These are phyloP conservation scores for Drosophila mojavensis DNA, from an alignment of 1,140 invertebrate genomes.

Conservation along the genomic window DNA sequence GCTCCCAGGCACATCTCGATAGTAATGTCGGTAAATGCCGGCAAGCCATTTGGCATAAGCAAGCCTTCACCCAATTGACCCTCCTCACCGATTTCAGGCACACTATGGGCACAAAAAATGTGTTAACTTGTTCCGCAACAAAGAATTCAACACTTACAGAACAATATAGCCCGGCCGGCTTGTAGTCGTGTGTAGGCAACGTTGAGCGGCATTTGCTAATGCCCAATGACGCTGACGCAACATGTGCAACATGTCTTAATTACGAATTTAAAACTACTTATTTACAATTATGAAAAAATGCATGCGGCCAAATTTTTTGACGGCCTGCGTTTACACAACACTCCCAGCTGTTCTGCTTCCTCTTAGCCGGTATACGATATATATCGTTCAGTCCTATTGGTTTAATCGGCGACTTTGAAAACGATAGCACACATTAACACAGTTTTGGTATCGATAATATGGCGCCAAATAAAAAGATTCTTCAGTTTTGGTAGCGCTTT, in stretches of 20 bases:
- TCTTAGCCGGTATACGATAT: background rate
- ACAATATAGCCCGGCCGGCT: slow-evolving; percentile 74
- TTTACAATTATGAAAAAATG: slow-evolving; percentile 51
- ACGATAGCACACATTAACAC: background rate
- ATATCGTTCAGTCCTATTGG: background rate
- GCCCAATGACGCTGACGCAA: slow-evolving; percentile 52
- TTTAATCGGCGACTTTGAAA: background rate
- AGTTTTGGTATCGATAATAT: background rate
- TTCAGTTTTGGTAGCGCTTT: background rate
- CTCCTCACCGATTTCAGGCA: slow-evolving; percentile 95
- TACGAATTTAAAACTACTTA: slow-evolving; percentile 36
- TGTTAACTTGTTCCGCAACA: background rate
- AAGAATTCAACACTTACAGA: slow-evolving; percentile 62
- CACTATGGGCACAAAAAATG: slow-evolving; percentile 85
- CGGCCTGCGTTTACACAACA: slow-evolving; percentile 68
- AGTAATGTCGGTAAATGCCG: slow-evolving; percentile 92
- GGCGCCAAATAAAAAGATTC: background rate
- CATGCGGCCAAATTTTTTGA: slow-evolving; percentile 40
- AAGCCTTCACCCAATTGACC: slow-evolving; percentile 89
- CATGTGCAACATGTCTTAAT: slow-evolving; percentile 64
- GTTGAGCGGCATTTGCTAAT: slow-evolving; percentile 38
- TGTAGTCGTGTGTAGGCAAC: slow-evolving; percentile 59
- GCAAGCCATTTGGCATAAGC: slow-evolving; percentile 89
- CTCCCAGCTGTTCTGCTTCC: slow-evolving; percentile 32
- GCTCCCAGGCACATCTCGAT: slow-evolving; percentile 92